Evolutionary conservation across 1,140 invertebrate genomes (phyloP).

Genomic region (Caerostris extrusa): DNA sequence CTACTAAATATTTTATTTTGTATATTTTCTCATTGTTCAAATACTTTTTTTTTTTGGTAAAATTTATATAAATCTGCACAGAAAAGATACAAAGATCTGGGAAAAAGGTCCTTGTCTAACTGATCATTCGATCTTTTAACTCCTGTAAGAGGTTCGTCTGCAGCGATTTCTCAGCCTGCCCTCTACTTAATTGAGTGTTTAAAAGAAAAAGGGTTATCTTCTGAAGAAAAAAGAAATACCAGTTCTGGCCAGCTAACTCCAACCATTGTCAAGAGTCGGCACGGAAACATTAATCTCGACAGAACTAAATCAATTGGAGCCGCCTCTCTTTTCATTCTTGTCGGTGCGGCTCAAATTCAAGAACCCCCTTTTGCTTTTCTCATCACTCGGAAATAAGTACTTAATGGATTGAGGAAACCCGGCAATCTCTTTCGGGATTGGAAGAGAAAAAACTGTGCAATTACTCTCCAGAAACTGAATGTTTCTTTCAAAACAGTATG

Average conservation of each 20-base stretch:
- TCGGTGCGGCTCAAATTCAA: constrained; percentile 2
- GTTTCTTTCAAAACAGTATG: neutral
- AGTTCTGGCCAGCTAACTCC: constrained; percentile 70
- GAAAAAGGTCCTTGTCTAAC: too few species aligned
- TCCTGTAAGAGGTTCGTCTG: neutral
- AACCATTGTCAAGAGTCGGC: constrained; percentile 51
- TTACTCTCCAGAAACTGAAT: neutral
- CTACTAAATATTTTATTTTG: too few species aligned
- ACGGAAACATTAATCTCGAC: constrained; percentile 57
- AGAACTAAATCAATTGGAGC: constrained; percentile 65
- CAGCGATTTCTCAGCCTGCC: constrained; percentile 40
- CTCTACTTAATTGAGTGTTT: constrained; percentile 59
- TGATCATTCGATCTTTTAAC: constrained; percentile 1
- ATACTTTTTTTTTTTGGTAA: too few species aligned
- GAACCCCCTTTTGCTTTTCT: neutral
- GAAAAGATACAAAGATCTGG: too few species aligned
- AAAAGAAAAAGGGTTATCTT: constrained; percentile 34
- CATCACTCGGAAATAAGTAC: neutral
- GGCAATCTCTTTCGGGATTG: neutral
- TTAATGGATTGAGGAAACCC: neutral
- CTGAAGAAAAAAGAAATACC: constrained; percentile 23
- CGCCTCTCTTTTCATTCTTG: constrained; percentile 38
- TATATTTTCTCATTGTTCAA: too few species aligned
- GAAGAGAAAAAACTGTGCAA: neutral
- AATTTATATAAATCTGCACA: too few species aligned